phyloP scores from a whole-genome alignment of 2,797 vertebrate species.

The Acrossocheilus wenchowensis region DNA sequence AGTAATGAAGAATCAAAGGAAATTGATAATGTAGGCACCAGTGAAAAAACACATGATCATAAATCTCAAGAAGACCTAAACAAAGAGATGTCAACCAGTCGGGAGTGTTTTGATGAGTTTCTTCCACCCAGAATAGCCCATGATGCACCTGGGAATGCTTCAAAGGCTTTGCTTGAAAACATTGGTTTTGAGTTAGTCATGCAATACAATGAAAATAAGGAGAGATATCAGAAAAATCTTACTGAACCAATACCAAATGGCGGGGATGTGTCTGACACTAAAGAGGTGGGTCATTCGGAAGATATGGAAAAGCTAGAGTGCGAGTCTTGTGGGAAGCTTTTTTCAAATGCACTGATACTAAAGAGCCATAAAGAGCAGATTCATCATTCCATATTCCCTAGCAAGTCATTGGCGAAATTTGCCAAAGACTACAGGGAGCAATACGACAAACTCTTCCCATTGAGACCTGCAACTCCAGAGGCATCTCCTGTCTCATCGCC shows the following conservation, averaged over 20 bases:
- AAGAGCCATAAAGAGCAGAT: conserved; percentile 98
- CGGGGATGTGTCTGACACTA: conserved; percentile 56
- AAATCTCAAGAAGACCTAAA: conserved; percentile 62
- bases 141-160: conserved; percentile 90
- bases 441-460: conserved; percentile 93
- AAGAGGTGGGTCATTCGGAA: conserved; percentile 73
- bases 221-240: conserved; percentile 89
- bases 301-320: conserved; percentile 86
- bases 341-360: conserved; percentile 95
- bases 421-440: conserved; percentile 94
- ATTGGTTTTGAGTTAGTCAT: conserved; percentile 98
- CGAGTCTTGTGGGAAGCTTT: conserved; percentile 90
- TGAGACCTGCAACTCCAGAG: conserved; percentile 83
- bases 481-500: conserved; percentile 67
- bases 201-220: conserved; percentile 96
- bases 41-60: conserved; percentile 76
- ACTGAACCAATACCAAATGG: conserved; percentile 65
- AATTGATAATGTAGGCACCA: conserved; percentile 71
- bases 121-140: conserved; percentile 94
- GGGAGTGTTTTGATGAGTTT: conserved; percentile 76
- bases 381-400: conserved; percentile 91
- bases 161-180: conserved; percentile 92
- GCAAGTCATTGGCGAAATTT: conserved; percentile 91
- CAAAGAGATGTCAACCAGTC: conserved; percentile 58
- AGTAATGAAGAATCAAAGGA: conserved; percentile 73